Conservation (phyloP, 2,888 invertebrate species). For the Eumacrocentrus americanus region DNA sequence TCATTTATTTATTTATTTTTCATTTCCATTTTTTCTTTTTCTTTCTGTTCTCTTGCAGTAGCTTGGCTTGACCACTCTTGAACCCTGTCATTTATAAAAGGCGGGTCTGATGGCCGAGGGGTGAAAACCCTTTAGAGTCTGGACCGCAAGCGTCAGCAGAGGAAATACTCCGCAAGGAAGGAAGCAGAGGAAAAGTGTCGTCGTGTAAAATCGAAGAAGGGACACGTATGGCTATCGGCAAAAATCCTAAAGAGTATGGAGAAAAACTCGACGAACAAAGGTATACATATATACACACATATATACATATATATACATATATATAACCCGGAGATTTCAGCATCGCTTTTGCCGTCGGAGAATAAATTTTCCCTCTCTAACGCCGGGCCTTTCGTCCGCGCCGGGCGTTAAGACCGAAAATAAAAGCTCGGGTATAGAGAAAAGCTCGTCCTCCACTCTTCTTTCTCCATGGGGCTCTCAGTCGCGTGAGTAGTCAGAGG, state of each 20-base stretch:
- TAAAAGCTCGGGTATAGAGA: conserved; percentile 38
- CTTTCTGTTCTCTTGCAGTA: neutral
- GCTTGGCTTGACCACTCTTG: neutral
- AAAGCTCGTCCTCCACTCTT: conserved; percentile 8
- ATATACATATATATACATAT: conserved; percentile 16
- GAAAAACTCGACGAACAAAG: neutral
- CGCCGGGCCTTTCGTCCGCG: conserved; percentile 45
- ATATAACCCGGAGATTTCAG: conserved; percentile 40
- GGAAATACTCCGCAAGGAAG: too few species aligned
- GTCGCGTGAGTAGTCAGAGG: too few species aligned
- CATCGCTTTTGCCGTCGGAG: conserved; percentile 51
- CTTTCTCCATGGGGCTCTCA: conserved; percentile 7
- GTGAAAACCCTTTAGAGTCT: conserved; percentile 58
- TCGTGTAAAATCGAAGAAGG: conserved; percentile 2
- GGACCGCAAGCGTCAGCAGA: conserved; percentile 50
- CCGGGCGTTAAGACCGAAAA: conserved; percentile 47
- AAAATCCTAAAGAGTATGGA: neutral
- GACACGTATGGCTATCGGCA: neutral
- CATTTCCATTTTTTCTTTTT: too few species aligned
- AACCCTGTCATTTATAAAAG: conserved; percentile 2
- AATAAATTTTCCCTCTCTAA: conserved; percentile 49
- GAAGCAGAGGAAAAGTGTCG: conserved; percentile 12
- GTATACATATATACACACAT: neutral
- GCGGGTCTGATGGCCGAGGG: conserved; percentile 37
- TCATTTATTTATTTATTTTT: too few species aligned